A percentile compares a stretch with the other conserved stretches of the same genome.
These are phyloP conservation scores for Seladonia tumulorum DNA, from an alignment of 2,888 invertebrate genomes.

Conservation along the genomic window DNA sequence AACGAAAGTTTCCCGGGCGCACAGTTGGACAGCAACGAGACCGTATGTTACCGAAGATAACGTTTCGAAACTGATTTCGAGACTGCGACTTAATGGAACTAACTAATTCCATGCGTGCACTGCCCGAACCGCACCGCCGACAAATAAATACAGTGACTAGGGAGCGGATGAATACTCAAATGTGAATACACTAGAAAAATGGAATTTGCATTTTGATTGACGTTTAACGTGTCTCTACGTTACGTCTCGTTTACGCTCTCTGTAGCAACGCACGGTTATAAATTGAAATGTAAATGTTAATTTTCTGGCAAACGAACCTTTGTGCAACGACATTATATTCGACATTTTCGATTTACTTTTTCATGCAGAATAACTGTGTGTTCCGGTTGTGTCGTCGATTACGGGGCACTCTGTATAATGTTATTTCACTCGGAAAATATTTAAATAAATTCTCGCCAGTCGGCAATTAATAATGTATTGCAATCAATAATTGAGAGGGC, in stretches of 20 bases:
- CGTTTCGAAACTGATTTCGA: background rate
- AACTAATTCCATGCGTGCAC: background rate
- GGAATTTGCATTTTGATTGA: too few species aligned
- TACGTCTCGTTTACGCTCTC: background rate
- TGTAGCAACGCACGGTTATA: background rate
- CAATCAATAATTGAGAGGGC: background rate
- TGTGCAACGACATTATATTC: background rate
- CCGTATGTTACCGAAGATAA: conserved; percentile 1
- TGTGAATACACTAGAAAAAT: background rate
- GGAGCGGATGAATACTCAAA: background rate
- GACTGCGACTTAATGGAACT: background rate
- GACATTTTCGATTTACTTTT: background rate
- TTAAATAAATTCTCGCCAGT: background rate
- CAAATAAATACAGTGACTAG: background rate
- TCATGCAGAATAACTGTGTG: background rate
- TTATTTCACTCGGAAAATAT: background rate
- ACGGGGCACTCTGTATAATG: background rate
- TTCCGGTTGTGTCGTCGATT: background rate
- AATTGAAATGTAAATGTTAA: background rate
- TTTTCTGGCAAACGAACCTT: background rate
- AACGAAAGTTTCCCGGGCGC: conserved; percentile 4
- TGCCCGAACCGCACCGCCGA: background rate
- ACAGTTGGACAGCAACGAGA: conserved; percentile 18
- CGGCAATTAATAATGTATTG: background rate
- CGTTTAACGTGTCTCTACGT: too few species aligned